Percentiles rank a stretch among this genome's conserved stretches.
These are phyloP conservation scores for Boleophthalmus pectinirostris DNA, from an alignment of 2,113 vertebrate species.

Conservation along the genomic window DNA sequence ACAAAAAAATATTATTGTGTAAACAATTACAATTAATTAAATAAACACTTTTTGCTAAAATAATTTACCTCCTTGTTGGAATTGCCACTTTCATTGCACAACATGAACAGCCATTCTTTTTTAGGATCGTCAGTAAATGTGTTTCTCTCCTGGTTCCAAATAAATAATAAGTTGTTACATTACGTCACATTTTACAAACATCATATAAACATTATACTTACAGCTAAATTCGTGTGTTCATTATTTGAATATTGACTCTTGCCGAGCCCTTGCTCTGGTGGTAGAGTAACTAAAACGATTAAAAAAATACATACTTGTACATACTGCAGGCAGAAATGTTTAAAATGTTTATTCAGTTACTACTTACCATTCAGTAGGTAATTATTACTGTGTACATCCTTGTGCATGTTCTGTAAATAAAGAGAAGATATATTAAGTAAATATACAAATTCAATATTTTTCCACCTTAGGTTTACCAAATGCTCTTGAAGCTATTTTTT, in stretches of 20 bases:
- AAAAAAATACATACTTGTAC: not conserved
- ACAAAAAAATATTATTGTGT: conserved; percentile 15
- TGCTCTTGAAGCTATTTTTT: conserved; percentile 22
- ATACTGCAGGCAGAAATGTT: not conserved
- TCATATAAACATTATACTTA: conserved; percentile 28
- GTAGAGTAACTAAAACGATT: conserved; percentile 40
- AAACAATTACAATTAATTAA: not conserved
- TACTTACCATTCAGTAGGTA: conserved; percentile 53
- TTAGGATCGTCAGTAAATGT: conserved; percentile 81
- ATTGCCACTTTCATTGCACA: conserved; percentile 88
- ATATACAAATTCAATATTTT: not conserved
- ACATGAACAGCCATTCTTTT: conserved; percentile 91
- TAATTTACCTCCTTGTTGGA: conserved; percentile 84
- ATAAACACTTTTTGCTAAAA: too few relatives aligned
- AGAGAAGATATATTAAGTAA: conserved; percentile 9
- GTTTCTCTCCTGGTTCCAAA: conserved; percentile 83
- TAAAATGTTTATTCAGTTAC: not conserved
- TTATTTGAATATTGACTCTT: conserved; percentile 22
- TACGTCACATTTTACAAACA: not conserved
- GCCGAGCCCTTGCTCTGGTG: conserved; percentile 39
- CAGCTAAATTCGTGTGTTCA: conserved; percentile 33
- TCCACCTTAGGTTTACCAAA: not conserved
- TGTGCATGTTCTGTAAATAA: conserved; percentile 51
- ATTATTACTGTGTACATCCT: conserved; percentile 35
- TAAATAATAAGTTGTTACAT: not conserved